Conservation (phyloP, 2,888 invertebrate species). For the Beris chalybata region DNA sequence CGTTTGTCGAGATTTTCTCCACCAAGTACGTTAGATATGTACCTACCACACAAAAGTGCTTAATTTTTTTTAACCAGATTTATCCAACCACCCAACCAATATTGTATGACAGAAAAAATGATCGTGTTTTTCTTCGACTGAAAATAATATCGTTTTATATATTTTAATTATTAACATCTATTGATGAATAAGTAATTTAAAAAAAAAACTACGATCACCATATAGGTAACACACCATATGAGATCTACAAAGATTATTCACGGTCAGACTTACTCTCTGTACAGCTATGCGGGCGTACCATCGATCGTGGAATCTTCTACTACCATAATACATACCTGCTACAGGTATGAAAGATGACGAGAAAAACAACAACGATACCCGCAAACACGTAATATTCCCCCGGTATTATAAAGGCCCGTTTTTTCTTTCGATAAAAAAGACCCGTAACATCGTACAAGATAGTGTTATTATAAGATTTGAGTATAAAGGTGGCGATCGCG, state of each 20-base stretch:
- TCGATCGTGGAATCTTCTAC: slow-evolving; percentile 10
- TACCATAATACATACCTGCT: not conserved
- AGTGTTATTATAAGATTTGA: no score
- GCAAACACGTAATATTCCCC: slow-evolving; percentile 5
- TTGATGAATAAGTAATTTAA: slow-evolving; percentile 8
- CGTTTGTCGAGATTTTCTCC: no score
- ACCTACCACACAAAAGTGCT: no score
- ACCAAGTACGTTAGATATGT: no score
- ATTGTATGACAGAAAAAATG: no score
- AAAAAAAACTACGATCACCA: not conserved
- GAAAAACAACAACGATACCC: not conserved
- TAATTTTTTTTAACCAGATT: no score
- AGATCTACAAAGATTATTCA: slow-evolving; percentile 28
- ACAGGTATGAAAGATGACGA: slow-evolving; percentile 1
- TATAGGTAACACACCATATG: slow-evolving; percentile 17
- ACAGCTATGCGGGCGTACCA: slow-evolving; percentile 36
- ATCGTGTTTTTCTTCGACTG: no score
- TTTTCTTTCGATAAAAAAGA: not conserved
- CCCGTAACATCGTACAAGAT: slow-evolving; percentile 13
- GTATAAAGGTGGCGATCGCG: no score
- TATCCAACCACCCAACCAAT: no score
- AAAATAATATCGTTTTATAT: no score
- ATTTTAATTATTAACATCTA: not conserved
- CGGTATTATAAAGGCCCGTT: not conserved
- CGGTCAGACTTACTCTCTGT: slow-evolving; percentile 39